Evolutionary conservation across 2,888 invertebrate genomes (phyloP).

Genomic region (Seladonia tumulorum): DNA sequence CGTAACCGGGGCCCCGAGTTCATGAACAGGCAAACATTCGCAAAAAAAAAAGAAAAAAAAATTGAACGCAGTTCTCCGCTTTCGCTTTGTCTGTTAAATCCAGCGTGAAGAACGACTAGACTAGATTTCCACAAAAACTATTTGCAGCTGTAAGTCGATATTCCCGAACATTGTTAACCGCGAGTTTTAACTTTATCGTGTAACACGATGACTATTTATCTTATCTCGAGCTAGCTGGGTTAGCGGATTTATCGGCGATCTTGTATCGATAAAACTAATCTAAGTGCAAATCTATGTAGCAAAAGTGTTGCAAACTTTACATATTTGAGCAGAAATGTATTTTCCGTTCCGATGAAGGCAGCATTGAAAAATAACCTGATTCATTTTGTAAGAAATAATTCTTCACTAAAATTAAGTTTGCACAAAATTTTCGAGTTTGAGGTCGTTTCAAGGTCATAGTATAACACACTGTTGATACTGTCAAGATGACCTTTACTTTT

Average conservation of each 20-base stretch:
- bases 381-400: too few relatives aligned
- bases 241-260: not conserved
- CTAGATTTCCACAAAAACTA: not conserved
- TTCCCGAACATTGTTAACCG: not conserved
- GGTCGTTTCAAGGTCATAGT: too few relatives aligned
- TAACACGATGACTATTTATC: conserved; percentile 12
- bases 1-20: conserved; percentile 18
- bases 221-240: conserved; percentile 13
- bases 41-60: not conserved
- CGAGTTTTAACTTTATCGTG: not conserved
- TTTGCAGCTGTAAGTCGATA: not conserved
- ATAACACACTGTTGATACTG: too few relatives aligned
- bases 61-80: not conserved
- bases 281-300: not conserved
- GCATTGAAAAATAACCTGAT: not conserved
- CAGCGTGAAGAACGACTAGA: not conserved
- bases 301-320: not conserved
- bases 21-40: not conserved
- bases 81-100: not conserved
- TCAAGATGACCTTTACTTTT: too few relatives aligned
- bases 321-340: not conserved
- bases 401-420: too few relatives aligned
- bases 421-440: too few relatives aligned
- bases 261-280: not conserved
- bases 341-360: not conserved